These are phyloP conservation scores for Poeciliopsis infans DNA, from an alignment of 2,797 vertebrate genomes.

Conservation along the genomic window DNA sequence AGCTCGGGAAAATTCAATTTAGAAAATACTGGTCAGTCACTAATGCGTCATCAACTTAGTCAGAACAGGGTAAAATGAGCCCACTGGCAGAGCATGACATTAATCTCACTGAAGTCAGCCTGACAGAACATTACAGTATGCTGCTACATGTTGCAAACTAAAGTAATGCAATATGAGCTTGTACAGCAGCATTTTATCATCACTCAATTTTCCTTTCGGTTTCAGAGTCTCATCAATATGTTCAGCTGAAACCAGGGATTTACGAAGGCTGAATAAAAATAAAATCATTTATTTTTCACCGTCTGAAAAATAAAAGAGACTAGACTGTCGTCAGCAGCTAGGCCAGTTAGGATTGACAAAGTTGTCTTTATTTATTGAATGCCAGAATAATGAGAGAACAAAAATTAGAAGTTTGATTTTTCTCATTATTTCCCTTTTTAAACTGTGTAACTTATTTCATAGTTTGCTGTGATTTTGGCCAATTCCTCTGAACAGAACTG, in stretches of 20 bases:
- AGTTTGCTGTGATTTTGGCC: not conserved
- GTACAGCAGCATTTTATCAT: constrained; percentile 24
- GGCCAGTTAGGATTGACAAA: not conserved
- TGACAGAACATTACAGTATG: constrained; percentile 57
- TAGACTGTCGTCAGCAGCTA: not conserved
- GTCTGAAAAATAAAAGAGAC: not conserved
- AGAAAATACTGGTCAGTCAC: constrained; percentile 75
- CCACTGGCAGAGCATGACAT: constrained; percentile 56
- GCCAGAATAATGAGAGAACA: not conserved
- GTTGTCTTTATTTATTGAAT: not conserved
- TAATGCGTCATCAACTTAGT: constrained; percentile 74
- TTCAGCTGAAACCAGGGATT: constrained; percentile 1
- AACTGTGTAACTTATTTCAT: not conserved
- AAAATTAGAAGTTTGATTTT: too few species aligned
- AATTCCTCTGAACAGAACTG: not conserved
- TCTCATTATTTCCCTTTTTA: not conserved
- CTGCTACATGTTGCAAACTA: constrained; percentile 47
- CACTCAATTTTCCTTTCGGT: constrained; percentile 12
- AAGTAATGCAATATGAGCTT: constrained; percentile 36
- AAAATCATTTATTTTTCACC: not conserved
- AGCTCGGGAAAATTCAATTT: constrained; percentile 73
- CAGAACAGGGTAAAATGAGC: constrained; percentile 65
- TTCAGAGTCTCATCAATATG: not conserved
- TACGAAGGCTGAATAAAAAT: not conserved
- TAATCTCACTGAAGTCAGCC: constrained; percentile 67